phyloP scores from a whole-genome alignment of 2,888 invertebrate genomes.

The Argynnis bischoffii region DNA sequence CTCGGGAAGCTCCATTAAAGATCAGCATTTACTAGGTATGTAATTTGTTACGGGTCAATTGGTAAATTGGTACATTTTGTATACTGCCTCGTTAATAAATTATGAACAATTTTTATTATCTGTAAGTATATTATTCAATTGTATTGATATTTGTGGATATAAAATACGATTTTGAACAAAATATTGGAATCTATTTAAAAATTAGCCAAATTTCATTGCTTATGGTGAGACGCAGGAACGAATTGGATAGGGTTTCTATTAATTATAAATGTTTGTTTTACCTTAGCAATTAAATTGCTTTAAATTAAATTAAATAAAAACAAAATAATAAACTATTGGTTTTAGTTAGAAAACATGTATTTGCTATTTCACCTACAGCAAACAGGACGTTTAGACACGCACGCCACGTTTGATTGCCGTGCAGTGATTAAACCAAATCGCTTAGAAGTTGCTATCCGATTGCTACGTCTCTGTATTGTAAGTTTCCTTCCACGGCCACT shows the following conservation, averaged over 20 bases:
- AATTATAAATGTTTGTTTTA: no score
- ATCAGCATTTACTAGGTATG: constrained; percentile 23
- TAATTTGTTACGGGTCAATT: constrained; percentile 3
- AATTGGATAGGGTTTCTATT: no score
- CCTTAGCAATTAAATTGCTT: no score
- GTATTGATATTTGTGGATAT: no score
- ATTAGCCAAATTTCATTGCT: no score
- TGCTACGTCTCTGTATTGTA: constrained; percentile 35
- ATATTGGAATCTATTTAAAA: no score
- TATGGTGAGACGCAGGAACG: no score
- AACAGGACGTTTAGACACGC: constrained; percentile 14
- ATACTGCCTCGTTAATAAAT: background rate
- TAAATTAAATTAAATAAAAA: no score
- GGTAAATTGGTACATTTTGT: background rate
- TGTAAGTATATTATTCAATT: no score
- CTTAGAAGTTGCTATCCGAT: constrained; percentile 37
- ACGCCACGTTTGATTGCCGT: constrained; percentile 32
- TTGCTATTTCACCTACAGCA: constrained; percentile 2
- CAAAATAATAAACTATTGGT: no score
- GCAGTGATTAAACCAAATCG: constrained; percentile 38
- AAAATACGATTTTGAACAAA: no score
- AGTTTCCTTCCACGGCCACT: constrained; percentile 33
- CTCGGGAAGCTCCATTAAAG: constrained; percentile 20
- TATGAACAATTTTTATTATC: background rate
- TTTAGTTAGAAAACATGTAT: background rate